Evolutionary conservation across 2,888 invertebrate genomes (phyloP).

Genomic region (Thysanoteuthis rhombus): DNA sequence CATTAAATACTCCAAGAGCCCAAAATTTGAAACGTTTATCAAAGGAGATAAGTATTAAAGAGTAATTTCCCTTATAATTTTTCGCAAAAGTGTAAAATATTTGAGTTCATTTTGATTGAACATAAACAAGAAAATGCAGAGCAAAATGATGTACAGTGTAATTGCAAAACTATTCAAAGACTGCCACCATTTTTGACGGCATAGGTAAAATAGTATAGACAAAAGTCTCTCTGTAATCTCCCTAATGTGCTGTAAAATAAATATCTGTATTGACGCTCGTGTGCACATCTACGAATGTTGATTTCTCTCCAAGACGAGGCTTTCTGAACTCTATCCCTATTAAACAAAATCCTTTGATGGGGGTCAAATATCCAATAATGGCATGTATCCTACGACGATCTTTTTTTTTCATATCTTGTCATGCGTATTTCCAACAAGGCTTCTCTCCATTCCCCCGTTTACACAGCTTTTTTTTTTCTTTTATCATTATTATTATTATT

Average conservation of each 20-base stretch:
- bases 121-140: no score
- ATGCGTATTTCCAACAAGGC: not conserved
- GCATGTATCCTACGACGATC: not conserved
- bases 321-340: not conserved
- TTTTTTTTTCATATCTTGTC: not conserved
- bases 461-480: not conserved
- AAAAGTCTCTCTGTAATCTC: not conserved
- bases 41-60: no score
- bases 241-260: not conserved
- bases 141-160: no score
- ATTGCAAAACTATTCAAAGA: no score
- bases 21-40: no score
- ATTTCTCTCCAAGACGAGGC: not conserved
- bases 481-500: not conserved
- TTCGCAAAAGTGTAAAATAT: no score
- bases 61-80: no score
- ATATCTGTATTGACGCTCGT: not conserved
- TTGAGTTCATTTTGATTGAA: no score
- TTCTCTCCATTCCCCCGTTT: not conserved
- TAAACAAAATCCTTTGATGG: not conserved
- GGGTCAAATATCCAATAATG: not conserved
- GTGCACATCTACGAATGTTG: not conserved
- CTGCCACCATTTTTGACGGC: no score
- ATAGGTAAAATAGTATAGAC: no score
- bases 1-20: no score